These are phyloP conservation scores for Eurytoma adleriae DNA, from an alignment of 2,888 invertebrate species.

Conservation along the genomic window DNA sequence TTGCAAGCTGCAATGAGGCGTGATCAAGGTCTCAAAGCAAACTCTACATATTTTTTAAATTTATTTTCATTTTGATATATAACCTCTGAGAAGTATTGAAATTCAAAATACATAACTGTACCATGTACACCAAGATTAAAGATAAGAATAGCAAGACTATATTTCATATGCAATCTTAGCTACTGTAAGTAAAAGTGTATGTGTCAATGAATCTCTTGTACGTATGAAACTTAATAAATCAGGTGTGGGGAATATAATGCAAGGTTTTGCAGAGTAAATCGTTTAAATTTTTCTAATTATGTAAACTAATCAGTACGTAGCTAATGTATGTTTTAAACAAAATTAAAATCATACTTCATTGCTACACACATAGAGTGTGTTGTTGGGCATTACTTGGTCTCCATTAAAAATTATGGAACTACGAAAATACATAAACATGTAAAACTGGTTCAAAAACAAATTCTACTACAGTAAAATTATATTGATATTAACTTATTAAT, in stretches of 20 bases:
- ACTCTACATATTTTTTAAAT: slow-evolving; percentile 58
- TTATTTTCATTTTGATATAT: not conserved
- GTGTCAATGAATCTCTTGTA: too few species aligned
- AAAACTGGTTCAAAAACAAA: not conserved
- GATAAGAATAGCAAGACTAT: too few species aligned
- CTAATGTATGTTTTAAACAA: too few species aligned
- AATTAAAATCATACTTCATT: not conserved
- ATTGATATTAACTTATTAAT: not conserved
- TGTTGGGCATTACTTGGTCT: slow-evolving; percentile 75
- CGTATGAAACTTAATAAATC: too few species aligned
- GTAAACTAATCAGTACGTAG: too few species aligned
- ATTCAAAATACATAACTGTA: not conserved
- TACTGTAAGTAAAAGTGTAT: too few species aligned
- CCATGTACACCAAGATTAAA: too few species aligned
- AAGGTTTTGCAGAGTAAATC: too few species aligned
- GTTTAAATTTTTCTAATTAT: too few species aligned
- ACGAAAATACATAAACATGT: not conserved
- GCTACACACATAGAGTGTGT: slow-evolving; percentile 13
- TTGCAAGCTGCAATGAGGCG: slow-evolving; percentile 63
- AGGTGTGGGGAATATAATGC: too few species aligned
- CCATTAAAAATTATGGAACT: slow-evolving; percentile 65
- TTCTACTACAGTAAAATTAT: not conserved
- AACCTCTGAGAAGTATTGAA: too few species aligned
- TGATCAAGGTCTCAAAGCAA: slow-evolving; percentile 71
- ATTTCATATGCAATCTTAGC: too few species aligned